Evolutionary conservation across 2,797 vertebrate species (phyloP).

Genomic region (Chelidonichthys spinosus): DNA sequence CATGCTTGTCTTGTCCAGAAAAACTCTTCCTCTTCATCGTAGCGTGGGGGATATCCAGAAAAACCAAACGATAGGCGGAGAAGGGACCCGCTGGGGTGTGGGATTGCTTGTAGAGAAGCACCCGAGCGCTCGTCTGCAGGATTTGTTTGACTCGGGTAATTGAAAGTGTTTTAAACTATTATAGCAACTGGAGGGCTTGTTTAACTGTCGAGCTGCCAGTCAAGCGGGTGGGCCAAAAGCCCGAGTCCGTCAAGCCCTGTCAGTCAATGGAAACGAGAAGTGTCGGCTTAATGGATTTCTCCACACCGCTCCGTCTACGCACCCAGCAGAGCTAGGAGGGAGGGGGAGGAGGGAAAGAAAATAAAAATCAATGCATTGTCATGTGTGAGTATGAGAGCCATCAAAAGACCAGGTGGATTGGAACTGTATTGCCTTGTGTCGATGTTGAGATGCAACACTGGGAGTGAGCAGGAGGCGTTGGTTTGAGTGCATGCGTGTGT

Average conservation of each 20-base stretch:
- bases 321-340: slow-evolving; percentile 60
- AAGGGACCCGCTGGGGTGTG: slow-evolving; percentile 78
- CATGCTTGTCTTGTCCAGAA: slow-evolving; percentile 56
- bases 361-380: slow-evolving; percentile 99
- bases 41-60: slow-evolving; percentile 53
- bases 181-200: slow-evolving; percentile 99
- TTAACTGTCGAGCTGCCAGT: slow-evolving; percentile 99
- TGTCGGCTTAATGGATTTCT: slow-evolving; percentile 99
- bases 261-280: slow-evolving; percentile 99
- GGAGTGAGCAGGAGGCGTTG: slow-evolving; percentile 40
- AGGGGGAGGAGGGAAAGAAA: slow-evolving; percentile 81
- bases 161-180: slow-evolving; percentile 99
- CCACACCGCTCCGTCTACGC: slow-evolving; percentile 86
- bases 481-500: slow-evolving; percentile 31
- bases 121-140: slow-evolving; percentile 82
- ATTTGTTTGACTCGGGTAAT: slow-evolving; percentile 99
- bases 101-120: slow-evolving; percentile 76
- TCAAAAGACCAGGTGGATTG: slow-evolving; percentile 94
- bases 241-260: slow-evolving; percentile 96
- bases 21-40: slow-evolving; percentile 48
- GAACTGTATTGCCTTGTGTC: slow-evolving; percentile 86
- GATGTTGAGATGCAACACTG: slow-evolving; percentile 54
- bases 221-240: slow-evolving; percentile 95
- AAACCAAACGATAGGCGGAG: slow-evolving; percentile 61
- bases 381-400: slow-evolving; percentile 90